Evolutionary conservation across 2,797 vertebrate species (phyloP), one percentile per base, ranked within the genome.

Genomic region (Pelodytes ibericus): DNA sequence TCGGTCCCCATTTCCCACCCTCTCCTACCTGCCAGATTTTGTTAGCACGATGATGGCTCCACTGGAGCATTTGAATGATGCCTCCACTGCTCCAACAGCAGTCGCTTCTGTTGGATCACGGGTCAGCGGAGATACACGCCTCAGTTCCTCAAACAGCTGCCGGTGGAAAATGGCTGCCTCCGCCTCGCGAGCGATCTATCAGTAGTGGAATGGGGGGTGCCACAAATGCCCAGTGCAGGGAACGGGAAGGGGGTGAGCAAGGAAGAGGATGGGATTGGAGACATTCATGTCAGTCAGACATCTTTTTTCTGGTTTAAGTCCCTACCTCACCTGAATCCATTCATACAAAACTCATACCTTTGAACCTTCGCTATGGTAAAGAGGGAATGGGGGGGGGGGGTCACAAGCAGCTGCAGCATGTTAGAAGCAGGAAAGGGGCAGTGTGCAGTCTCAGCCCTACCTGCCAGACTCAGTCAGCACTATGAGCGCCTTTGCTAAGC

Each of bases 81-180:
- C 93, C 90, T 99, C 97, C 31, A 99, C 97, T 56, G 97, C 91
- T 10, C 97, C 98, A 69, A 98, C 95, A 69, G 98, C 97, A 0
- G 95, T 89, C 0, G 95, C 86, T 91, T 99, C 98, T 24, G 96
- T 95, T 87, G 97, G 96, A 87, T 99, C 98, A n/a, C 94, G 95
- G 83, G 97, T 98, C 88, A 98, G 89, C 76, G 96, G 92, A 25
- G 94, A 87, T 86, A 92, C 91, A 64, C 96, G 96, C 15, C 97
- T 93, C 82, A 99, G 93, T 81, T 99, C 98, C 90, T 99, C 96
- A 58, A 99, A 99, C 89, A 97, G 89, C 83, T 99, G 96, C 89
- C 95, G 94, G 91, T 99, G 98, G 92, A 92, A 99, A 94, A 95
- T 97, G 87, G 97, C 96, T 3, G 96, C 98, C 89, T 99, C 98